These are phyloP conservation scores for Phengaris alcon DNA, from an alignment of 2,888 invertebrate genomes.

Conservation along the genomic window DNA sequence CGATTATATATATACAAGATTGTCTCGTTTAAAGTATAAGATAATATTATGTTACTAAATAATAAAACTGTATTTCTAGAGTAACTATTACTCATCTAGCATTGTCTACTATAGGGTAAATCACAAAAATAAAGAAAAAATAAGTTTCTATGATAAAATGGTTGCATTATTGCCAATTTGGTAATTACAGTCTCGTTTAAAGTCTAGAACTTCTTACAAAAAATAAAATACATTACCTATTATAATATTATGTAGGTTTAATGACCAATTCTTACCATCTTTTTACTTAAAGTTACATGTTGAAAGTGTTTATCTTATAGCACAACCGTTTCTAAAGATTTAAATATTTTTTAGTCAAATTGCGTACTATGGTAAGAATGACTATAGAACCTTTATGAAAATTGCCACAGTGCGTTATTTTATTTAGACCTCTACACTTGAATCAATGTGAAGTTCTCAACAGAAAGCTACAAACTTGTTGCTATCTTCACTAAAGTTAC, in stretches of 20 bases:
- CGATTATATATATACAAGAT: no score
- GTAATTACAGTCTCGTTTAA: slow-evolving; percentile 16
- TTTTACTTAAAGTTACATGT: neutral
- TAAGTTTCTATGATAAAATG: neutral
- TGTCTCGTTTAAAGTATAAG: no score
- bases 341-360: neutral
- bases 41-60: no score
- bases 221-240: neutral
- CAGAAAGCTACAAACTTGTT: neutral
- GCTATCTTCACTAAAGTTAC: neutral
- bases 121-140: slow-evolving; percentile 2
- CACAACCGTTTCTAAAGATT: neutral
- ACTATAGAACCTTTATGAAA: neutral
- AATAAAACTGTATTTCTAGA: no score
- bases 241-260: neutral
- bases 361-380: neutral
- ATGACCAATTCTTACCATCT: no score
- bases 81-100: slow-evolving; percentile 11
- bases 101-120: slow-evolving; percentile 17
- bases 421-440: neutral
- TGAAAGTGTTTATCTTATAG: neutral
- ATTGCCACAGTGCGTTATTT: slow-evolving; percentile 1
- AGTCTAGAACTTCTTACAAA: neutral
- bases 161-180: slow-evolving; percentile 22
- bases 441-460: neutral